phyloP scores from a whole-genome alignment of 2,113 vertebrate genomes.

The Triplophysa siluroides region DNA sequence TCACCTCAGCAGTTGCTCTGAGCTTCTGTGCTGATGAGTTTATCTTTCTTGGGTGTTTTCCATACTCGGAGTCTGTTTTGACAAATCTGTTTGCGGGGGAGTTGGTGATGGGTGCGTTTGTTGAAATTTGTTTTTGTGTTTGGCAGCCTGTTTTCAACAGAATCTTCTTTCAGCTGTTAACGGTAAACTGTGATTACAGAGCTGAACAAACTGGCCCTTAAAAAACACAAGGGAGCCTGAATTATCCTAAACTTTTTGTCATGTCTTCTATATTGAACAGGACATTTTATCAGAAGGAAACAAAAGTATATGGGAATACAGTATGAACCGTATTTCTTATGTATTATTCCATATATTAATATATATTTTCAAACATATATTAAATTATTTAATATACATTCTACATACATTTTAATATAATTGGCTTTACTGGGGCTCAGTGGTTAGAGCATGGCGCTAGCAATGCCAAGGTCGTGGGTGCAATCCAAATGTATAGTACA shows the following conservation, averaged over 20 bases:
- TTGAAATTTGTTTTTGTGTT: background rate
- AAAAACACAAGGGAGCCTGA: background rate
- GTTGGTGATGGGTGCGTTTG: slow-evolving; percentile 10
- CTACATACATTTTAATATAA: no score
- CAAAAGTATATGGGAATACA: no score
- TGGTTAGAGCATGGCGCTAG: no score
- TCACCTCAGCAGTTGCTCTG: slow-evolving; percentile 14
- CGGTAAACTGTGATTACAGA: slow-evolving; percentile 17
- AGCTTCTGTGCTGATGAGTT: slow-evolving; percentile 40
- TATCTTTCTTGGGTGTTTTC: slow-evolving; percentile 37
- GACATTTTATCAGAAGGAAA: no score
- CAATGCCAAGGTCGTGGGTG: no score
- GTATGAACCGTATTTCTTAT: no score
- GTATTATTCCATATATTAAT: no score
- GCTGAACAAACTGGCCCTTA: background rate
- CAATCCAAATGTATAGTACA: no score
- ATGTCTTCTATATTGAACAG: no score
- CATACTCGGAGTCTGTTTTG: slow-evolving; percentile 42
- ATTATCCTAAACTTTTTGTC: background rate
- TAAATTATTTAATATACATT: no score
- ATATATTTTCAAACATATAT: no score
- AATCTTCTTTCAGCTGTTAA: slow-evolving; percentile 21
- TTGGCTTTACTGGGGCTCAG: no score
- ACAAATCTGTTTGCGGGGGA: slow-evolving; percentile 36
- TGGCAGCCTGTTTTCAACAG: slow-evolving; percentile 21